Evolutionary conservation across 2,113 vertebrate species (phyloP).

Genomic region (Nesoenas mayeri): DNA sequence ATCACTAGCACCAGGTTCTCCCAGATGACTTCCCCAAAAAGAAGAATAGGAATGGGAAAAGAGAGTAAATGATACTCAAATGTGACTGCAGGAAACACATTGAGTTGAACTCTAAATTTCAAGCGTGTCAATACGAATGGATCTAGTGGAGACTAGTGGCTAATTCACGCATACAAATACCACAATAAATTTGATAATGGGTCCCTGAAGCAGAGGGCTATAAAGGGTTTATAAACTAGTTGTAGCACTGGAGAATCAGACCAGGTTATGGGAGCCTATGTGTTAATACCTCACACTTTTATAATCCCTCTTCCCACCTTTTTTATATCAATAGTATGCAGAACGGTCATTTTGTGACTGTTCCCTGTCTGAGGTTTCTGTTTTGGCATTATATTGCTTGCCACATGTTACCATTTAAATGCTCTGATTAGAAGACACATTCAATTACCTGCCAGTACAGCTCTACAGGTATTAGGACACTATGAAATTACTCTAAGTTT

Average conservation of each 20-base stretch:
- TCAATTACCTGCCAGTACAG: neutral
- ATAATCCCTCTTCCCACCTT: neutral
- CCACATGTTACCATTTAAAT: neutral
- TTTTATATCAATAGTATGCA: neutral
- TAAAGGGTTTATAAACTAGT: neutral
- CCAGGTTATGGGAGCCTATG: neutral
- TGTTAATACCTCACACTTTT: neutral
- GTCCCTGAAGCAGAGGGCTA: neutral
- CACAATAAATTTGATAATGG: neutral
- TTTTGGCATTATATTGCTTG: neutral
- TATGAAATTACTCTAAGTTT: neutral
- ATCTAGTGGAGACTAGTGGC: neutral
- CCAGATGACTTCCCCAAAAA: neutral
- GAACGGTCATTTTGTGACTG: neutral
- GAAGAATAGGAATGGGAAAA: neutral
- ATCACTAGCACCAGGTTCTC: neutral
- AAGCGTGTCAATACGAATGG: accelerated
- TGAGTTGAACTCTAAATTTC: neutral
- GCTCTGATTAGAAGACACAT: neutral
- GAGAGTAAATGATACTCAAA: neutral
- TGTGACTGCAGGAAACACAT: neutral
- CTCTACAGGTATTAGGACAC: neutral
- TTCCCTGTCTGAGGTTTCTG: neutral
- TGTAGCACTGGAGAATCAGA: neutral
- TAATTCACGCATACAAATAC: neutral